Base-by-base conservation (phyloP, 2,797 vertebrate genomes). In the Enteromius anoplus region DNA sequence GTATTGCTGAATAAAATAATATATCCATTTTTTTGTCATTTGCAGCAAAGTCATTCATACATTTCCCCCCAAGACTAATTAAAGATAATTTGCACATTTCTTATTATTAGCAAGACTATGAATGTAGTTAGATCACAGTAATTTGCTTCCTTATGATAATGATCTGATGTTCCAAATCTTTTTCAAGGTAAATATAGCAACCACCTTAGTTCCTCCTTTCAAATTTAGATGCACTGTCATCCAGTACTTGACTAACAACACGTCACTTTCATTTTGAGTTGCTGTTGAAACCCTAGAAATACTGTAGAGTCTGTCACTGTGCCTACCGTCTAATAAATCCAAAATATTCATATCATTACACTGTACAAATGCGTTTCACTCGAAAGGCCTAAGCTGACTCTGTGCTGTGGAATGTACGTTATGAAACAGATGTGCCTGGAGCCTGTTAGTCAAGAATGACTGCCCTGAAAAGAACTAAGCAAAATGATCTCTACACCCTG, bases 361-460 rank as follows among this genome's bases (percentile, higher is more conserved):
- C 42, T 14, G 10, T 1, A 58, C 34, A 40, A 26, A 45, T 75
- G 60, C 3, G 12, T 83, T 77, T 53, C 10, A 72, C 34, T 64
- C 40, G 34, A 66, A 75, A 75, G 47, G 65, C 70, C 23, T 11
- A 23, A 40, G 68, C 53, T 68, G 45, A 71, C 29, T 47, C 15
- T 70, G 21, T 58, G 71, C 65, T 15, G 32, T 72, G 78, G 85
- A 75, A 86, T 86, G 85, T 55, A 17, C 19, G 75, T 81, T 87
- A 83, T 68, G 85, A 81, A 83, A 86, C 40, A 51, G 14, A 51
- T 64, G 37, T 60, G 80, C 80, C 81, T 82, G 14, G 19, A 81
- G 83, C 78, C 51, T 81, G 81, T 85, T 81, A 12, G 19, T 82
- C 78, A 82, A 40, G 71, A 82, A 58, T 26, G 75, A 84, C 69